Percentiles rank a stretch among this genome's conserved stretches.
These are phyloP conservation scores for Pheucticus melanocephalus DNA, from an alignment of 2,113 vertebrate species.

Conservation along the genomic window DNA sequence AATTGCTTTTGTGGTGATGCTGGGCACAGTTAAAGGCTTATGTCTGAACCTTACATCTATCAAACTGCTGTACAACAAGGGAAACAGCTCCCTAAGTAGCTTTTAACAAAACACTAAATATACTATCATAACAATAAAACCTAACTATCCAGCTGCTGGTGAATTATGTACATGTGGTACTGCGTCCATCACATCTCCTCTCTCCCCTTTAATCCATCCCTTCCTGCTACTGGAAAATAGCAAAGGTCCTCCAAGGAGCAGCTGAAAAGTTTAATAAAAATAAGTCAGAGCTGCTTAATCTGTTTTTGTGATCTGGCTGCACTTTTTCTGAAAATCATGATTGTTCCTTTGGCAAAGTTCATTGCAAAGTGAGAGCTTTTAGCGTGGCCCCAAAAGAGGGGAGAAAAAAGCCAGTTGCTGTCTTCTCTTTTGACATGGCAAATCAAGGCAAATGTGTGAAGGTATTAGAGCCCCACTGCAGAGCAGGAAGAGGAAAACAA, in stretches of 20 bases:
- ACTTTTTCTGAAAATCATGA: background rate
- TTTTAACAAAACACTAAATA: constrained; percentile 36
- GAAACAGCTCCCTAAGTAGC: constrained; percentile 5
- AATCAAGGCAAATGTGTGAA: constrained; percentile 47
- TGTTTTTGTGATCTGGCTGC: background rate
- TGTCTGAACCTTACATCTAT: constrained; percentile 22
- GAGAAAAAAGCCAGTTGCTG: background rate
- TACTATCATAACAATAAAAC: constrained; percentile 7
- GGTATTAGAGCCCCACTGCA: constrained; percentile 16
- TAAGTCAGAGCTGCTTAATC: background rate
- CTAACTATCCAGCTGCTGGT: constrained; percentile 19
- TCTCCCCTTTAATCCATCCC: background rate
- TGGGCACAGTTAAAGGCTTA: constrained; percentile 48
- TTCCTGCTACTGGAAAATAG: background rate
- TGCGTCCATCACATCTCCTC: background rate
- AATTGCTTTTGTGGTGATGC: constrained; percentile 9
- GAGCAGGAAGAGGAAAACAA: constrained; percentile 47
- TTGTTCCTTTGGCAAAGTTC: constrained; percentile 10
- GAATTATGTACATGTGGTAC: background rate
- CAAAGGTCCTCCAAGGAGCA: constrained; percentile 4
- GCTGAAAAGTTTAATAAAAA: constrained; percentile 24
- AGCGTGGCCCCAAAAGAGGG: background rate
- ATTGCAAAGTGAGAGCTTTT: background rate
- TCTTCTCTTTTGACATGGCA: background rate
- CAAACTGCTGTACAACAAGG: constrained; percentile 5